Evolutionary conservation across 2,888 invertebrate genomes (phyloP).

Genomic region (Xestia ashworthii): DNA sequence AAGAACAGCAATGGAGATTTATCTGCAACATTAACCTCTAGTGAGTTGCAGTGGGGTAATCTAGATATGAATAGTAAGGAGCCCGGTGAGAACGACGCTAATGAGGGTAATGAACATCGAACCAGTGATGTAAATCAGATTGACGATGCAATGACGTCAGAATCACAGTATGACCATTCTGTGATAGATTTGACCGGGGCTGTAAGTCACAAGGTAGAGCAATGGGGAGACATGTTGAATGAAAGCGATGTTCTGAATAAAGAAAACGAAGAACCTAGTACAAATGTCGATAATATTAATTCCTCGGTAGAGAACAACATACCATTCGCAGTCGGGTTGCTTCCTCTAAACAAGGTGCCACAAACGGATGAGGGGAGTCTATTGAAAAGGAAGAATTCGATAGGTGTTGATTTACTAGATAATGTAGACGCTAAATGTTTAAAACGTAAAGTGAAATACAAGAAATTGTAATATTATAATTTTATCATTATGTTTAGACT

Average conservation of each 20-base stretch:
- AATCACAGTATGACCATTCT: conserved; percentile 69
- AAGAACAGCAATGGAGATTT: conserved; percentile 65
- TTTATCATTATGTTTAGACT: conserved; percentile 39
- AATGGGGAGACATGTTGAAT: conserved; percentile 73
- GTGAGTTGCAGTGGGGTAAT: conserved; percentile 74
- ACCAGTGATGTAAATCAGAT: conserved; percentile 62
- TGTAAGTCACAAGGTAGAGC: conserved; percentile 69
- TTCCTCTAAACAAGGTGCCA: conserved; percentile 82
- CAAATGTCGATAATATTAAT: conserved; percentile 64
- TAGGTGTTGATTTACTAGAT: conserved; percentile 75
- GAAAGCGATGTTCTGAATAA: conserved; percentile 71
- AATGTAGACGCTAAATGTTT: conserved; percentile 84
- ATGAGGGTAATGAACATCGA: conserved; percentile 38
- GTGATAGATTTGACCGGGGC: conserved; percentile 78
- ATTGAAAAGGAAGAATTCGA: conserved; percentile 78
- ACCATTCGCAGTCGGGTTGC: conserved; percentile 86
- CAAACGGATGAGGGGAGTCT: conserved; percentile 74
- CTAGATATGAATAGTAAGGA: conserved; percentile 71
- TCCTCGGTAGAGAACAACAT: conserved; percentile 80
- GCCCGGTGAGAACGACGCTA: conserved; percentile 54
- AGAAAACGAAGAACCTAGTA: conserved; percentile 72
- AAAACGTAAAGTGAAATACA: conserved; percentile 86
- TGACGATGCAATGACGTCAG: conserved; percentile 59
- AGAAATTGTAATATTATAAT: conserved; percentile 75
- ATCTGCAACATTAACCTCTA: conserved; percentile 64